Conservation (phyloP, 2,797 vertebrate genomes). For the Mormyrus hasselquistii region DNA sequence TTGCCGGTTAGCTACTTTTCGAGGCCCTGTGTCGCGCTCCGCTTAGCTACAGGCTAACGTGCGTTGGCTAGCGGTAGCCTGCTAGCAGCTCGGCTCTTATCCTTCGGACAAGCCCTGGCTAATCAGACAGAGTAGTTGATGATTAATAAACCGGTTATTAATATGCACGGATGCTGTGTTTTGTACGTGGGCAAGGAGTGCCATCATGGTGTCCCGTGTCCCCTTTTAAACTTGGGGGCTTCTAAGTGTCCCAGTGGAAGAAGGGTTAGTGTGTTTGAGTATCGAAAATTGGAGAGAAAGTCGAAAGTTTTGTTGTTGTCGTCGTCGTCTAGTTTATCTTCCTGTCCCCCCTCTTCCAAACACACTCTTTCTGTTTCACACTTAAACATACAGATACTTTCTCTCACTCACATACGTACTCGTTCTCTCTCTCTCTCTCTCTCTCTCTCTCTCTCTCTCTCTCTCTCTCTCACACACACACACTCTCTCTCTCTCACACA, state of each 20-base stretch:
- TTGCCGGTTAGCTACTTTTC: not conserved
- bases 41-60: slow-evolving; percentile 5
- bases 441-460: not conserved
- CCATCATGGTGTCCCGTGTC: not conserved
- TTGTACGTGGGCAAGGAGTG: not conserved
- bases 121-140: not conserved
- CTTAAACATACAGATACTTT: not conserved
- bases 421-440: not conserved
- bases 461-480: not conserved
- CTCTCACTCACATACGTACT: not conserved
- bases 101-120: not conserved
- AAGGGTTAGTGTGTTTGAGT: not conserved
- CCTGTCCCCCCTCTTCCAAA: not conserved
- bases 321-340: not conserved
- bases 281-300: not conserved
- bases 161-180: not conserved
- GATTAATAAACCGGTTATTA: not conserved
- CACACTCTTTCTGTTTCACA: not conserved
- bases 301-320: not conserved
- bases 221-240: not conserved
- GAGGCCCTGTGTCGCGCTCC: not conserved
- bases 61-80: not conserved
- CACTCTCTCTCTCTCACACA: not conserved
- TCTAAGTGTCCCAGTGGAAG: not conserved
- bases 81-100: not conserved